These are phyloP conservation scores for Porites divaricata DNA, from an alignment of 92 coral and sea anemone species.

Conservation along the genomic window DNA sequence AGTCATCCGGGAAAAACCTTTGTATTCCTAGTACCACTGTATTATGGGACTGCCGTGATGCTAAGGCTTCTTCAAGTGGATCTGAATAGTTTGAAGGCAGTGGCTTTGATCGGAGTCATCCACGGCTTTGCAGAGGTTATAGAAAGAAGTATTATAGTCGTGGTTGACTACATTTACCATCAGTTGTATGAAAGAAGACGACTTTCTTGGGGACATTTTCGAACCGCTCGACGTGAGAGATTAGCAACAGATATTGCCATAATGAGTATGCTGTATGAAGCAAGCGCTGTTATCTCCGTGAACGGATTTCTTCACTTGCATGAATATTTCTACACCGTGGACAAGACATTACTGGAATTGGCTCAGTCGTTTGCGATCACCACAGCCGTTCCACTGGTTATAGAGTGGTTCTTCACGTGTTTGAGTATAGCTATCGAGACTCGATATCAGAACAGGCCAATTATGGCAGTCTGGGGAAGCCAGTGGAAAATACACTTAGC, in stretches of 20 bases:
- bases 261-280: constrained; percentile 22
- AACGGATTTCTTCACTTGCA: constrained; percentile 18
- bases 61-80: constrained; percentile 11
- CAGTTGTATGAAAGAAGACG: constrained; percentile 3
- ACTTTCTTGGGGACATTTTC: neutral
- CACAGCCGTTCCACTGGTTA: too few species aligned
- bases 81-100: neutral
- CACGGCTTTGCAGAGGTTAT: constrained; percentile 20
- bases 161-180: constrained; percentile 9
- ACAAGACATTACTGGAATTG: neutral
- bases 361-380: too few species aligned
- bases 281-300: constrained; percentile 19
- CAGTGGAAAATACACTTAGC: neutral
- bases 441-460: too few species aligned
- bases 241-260: constrained; percentile 14
- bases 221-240: neutral
- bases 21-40: neutral
- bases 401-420: too few species aligned
- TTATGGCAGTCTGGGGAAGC: too few species aligned
- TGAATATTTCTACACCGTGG: neutral
- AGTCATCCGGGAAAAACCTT: neutral
- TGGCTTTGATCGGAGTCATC: constrained; percentile 7
- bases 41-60: neutral
- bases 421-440: too few species aligned
- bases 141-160: constrained; percentile 1